phyloP scores from a whole-genome alignment of 2,113 vertebrate species.

The Sylvietta virens region DNA sequence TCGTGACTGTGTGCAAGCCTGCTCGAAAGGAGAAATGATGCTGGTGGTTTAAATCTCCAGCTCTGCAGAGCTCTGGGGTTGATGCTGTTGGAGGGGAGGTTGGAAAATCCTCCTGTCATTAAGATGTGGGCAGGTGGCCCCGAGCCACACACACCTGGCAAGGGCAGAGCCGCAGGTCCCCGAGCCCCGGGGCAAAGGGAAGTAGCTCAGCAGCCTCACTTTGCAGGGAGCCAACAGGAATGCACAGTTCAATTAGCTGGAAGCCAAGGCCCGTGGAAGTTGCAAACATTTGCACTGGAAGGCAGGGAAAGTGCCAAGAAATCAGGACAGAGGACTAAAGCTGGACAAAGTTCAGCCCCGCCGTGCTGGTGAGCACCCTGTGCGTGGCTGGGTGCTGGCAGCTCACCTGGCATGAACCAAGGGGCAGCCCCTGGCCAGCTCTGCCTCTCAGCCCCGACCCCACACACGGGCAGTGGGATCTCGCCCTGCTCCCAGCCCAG shows the following conservation, averaged over 20 bases:
- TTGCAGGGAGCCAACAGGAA: background rate
- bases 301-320: background rate
- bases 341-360: background rate
- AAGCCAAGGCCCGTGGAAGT: background rate
- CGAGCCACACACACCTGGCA: background rate
- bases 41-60: background rate
- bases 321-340: background rate
- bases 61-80: background rate
- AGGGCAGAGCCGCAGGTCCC: background rate
- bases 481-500: background rate
- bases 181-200: background rate
- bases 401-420: background rate
- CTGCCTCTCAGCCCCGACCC: fast-evolving
- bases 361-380: background rate
- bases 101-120: background rate
- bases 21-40: background rate
- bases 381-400: background rate
- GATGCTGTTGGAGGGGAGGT: background rate
- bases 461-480: background rate
- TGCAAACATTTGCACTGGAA: background rate
- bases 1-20: background rate
- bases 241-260: background rate
- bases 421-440: fast-evolving
- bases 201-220: background rate
- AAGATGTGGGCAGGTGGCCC: background rate